Evolutionary conservation across 2,888 invertebrate genomes (phyloP), one percentile per base, ranked within the genome.

Genomic region (Pocota personata): DNA sequence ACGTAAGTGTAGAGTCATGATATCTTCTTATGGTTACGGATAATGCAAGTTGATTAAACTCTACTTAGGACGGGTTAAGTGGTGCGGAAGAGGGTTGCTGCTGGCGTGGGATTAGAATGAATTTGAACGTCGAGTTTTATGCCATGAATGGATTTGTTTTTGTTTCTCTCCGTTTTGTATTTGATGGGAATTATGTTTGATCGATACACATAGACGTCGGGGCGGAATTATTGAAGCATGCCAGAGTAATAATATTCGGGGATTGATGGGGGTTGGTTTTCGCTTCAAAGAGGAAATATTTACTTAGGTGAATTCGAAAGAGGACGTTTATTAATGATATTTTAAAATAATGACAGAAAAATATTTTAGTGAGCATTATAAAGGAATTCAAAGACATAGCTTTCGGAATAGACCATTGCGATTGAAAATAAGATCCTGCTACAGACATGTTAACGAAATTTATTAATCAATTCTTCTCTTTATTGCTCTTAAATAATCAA

Each of bases 1-100:
- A 93, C 97, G 97, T 97, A 93, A 95, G 95, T 93, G 43, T 46
- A 24, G 16, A 24, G 6, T 32, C 12, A 62, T 16, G 8, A 24
- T 40, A 14, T 66, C 14, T n/a, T 64, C 37, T 40, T 27, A 58
- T 48, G 16, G 21, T 55, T 55, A 19, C 8, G 24, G 35, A 30
- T 43, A 6, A 37, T 24, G 32, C 10, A 10, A 30, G 30, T 72
- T 58, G 57, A 55, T 57, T 62, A 21, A n/a, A 50, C 16, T 32
- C 8, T 52, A 19, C 10, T 48, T 32, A 46, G 21, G 10, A n/a
- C 12, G 50, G 40, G 40, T 40, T 50, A 14, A 60, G 35, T 46
- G 32, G 62, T 50, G 30, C 40, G 40, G 40, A 40, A 40, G 40
- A 40, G 14, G 14, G 48, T 2, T 73, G 40, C 6, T n/a, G 2